A percentile compares a stretch with the other conserved stretches of the same genome.
phyloP scores from a whole-genome alignment of 2,113 vertebrate genomes.

The Thomomys bottae region DNA sequence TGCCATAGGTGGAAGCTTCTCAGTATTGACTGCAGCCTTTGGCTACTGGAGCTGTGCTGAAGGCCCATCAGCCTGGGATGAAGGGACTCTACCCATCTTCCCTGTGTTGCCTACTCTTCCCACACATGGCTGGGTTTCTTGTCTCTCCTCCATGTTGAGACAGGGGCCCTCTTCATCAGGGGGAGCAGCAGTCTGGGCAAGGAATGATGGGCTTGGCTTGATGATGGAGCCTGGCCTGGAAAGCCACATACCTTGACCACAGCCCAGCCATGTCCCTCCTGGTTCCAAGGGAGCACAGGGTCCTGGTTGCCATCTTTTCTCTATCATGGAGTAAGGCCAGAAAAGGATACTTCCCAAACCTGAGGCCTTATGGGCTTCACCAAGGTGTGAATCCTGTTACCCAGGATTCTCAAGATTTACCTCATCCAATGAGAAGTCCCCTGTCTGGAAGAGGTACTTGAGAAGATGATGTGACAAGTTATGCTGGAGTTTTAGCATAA shows the following conservation, averaged over 20 bases:
- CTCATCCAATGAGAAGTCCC: not conserved
- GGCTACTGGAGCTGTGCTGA: not conserved
- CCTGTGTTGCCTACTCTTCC: not conserved
- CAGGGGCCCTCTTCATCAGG: not conserved
- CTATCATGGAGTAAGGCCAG: not conserved
- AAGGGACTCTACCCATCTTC: not conserved
- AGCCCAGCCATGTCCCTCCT: not conserved
- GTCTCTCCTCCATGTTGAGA: not conserved
- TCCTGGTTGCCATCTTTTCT: not conserved
- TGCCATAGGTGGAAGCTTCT: not conserved
- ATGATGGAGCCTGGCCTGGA: not conserved
- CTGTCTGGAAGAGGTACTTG: not conserved
- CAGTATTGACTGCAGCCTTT: not conserved
- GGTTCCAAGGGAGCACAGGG: rapidly evolving
- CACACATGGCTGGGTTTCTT: rapidly evolving
- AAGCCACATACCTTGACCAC: not conserved
- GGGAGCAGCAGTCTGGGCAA: not conserved
- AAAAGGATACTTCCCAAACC: not conserved
- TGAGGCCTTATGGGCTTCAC: not conserved
- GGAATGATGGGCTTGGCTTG: not conserved
- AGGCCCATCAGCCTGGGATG: not conserved
- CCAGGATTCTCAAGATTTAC: not conserved
- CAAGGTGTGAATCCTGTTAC: not conserved
- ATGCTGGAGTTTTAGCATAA: not conserved
- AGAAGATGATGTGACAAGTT: not conserved